phyloP scores from a whole-genome alignment of 92 coral and sea anemone genomes.

The Phymanthus crucifer region DNA sequence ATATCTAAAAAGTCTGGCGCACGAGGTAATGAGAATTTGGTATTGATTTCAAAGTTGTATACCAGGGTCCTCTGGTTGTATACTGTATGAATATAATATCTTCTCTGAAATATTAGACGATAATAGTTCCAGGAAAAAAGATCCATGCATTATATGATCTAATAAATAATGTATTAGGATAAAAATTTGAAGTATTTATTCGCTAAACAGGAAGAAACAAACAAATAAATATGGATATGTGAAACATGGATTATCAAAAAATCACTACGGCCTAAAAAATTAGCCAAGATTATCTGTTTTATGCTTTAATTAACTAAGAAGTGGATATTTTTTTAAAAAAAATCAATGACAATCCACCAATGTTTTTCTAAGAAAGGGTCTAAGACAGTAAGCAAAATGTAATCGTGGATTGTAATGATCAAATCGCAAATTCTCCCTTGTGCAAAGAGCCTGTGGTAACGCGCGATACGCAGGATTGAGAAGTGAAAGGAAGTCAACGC shows the following conservation, averaged over 20 bases:
- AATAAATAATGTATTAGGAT: background rate
- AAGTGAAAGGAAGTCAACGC: slow-evolving; percentile 75
- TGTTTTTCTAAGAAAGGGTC: background rate
- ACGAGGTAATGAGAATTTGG: slow-evolving; percentile 1
- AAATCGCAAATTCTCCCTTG: slow-evolving; percentile 22
- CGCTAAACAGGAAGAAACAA: background rate
- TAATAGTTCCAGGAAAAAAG: background rate
- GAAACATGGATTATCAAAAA: too few relatives aligned
- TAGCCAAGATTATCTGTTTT: too few relatives aligned
- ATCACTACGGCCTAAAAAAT: too few relatives aligned
- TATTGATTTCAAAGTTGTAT: background rate
- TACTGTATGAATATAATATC: too few relatives aligned
- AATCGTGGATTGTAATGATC: background rate
- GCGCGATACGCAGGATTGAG: slow-evolving; percentile 84
- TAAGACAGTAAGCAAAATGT: background rate
- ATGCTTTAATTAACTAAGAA: too few relatives aligned
- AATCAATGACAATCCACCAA: background rate
- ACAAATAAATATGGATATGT: too few relatives aligned
- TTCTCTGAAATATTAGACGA: background rate
- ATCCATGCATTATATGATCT: background rate
- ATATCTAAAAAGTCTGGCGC: background rate
- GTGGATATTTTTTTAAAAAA: too few relatives aligned
- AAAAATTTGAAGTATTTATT: background rate
- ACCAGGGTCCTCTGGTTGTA: background rate
- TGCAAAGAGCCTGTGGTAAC: slow-evolving; percentile 42